These are phyloP conservation scores for Caradrina kadenii DNA, from an alignment of 2,888 invertebrate species.

Conservation along the genomic window DNA sequence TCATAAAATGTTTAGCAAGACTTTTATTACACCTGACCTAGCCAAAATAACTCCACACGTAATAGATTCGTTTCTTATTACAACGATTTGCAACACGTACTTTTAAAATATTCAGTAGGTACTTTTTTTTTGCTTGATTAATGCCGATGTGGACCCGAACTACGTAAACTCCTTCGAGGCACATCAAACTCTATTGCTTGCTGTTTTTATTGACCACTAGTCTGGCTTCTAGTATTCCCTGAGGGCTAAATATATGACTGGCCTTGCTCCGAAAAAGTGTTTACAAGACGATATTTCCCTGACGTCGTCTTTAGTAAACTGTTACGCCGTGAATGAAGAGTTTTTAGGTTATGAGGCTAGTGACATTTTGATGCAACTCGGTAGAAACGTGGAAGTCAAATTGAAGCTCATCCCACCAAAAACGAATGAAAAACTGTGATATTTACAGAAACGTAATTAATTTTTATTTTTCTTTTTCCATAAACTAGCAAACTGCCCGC, in stretches of 20 bases:
- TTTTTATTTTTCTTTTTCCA: too few species aligned
- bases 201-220: conserved; percentile 49
- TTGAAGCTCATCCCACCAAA: too few species aligned
- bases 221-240: conserved; percentile 36
- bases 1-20: conserved; percentile 15
- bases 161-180: conserved; percentile 28
- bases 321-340: conserved; percentile 5
- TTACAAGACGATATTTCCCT: conserved; percentile 32
- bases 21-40: conserved; percentile 11
- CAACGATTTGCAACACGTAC: conserved; percentile 10
- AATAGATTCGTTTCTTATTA: conserved; percentile 19
- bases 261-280: conserved; percentile 33
- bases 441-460: too few species aligned
- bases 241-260: conserved; percentile 25
- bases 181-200: conserved; percentile 41
- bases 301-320: conserved; percentile 36
- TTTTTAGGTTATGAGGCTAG: conserved; percentile 7
- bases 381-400: too few species aligned
- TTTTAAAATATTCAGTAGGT: conserved; percentile 25
- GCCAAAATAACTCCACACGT: background rate
- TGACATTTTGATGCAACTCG: background rate
- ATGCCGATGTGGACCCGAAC: conserved; percentile 20
- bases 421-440: too few species aligned
- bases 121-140: conserved; percentile 38
- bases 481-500: too few species aligned